Evolutionary conservation across 2,113 vertebrate species (phyloP).

Genomic region (Laticauda colubrina): DNA sequence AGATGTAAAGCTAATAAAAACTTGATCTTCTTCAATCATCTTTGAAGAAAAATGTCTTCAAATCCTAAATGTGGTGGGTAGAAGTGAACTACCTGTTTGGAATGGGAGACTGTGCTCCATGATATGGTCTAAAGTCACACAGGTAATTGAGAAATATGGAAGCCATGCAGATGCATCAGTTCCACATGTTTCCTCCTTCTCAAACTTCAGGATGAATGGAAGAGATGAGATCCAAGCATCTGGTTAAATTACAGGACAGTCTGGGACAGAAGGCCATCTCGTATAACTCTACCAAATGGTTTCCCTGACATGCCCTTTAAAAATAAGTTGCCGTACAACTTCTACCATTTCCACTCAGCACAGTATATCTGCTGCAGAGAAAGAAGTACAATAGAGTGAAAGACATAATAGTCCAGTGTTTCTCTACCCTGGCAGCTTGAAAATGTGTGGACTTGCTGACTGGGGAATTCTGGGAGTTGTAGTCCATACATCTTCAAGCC

Average conservation of each 20-base stretch:
- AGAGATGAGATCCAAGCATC: not conserved
- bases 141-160: not conserved
- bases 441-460: no score
- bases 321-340: not conserved
- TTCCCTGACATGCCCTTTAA: no score
- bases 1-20: no score
- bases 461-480: no score
- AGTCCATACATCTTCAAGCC: no score
- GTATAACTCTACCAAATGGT: not conserved
- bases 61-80: not conserved
- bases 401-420: no score
- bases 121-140: not conserved
- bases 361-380: not conserved
- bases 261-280: not conserved
- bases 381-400: not conserved
- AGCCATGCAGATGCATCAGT: not conserved
- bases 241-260: not conserved
- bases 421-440: no score
- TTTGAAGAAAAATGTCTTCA: not conserved
- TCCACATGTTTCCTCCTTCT: not conserved
- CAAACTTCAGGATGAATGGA: not conserved
- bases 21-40: not conserved
- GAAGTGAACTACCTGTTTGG: not conserved
- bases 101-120: not conserved
- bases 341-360: not conserved